phyloP scores from a whole-genome alignment of 1,140 invertebrate genomes.

The Euura saliciscinereae region DNA sequence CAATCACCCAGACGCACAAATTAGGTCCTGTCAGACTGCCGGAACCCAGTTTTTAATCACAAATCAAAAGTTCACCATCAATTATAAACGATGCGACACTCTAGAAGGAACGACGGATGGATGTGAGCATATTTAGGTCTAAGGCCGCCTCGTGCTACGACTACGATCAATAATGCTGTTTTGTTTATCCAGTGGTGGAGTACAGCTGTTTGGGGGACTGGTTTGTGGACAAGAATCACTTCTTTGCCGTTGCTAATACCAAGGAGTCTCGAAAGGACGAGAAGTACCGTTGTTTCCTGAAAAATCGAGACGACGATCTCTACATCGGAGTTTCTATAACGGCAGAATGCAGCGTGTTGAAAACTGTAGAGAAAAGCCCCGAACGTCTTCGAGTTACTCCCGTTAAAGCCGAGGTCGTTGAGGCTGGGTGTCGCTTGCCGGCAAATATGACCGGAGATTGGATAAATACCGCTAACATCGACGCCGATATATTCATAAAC shows the following conservation, averaged over 20 bases:
- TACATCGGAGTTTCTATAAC: conserved; percentile 91
- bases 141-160: background rate
- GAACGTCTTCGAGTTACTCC: conserved; percentile 87
- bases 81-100: conserved; percentile 86
- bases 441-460: conserved; percentile 93
- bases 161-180: background rate
- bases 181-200: conserved; percentile 74
- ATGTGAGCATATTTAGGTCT: conserved; percentile 56
- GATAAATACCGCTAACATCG: conserved; percentile 96
- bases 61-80: conserved; percentile 97
- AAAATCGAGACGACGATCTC: conserved; percentile 92
- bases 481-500: conserved; percentile 93
- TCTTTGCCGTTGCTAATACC: conserved; percentile 92
- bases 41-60: conserved; percentile 95
- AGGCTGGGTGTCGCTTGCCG: conserved; percentile 88
- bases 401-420: conserved; percentile 85
- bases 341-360: conserved; percentile 88
- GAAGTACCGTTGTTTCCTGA: conserved; percentile 91
- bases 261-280: conserved; percentile 94
- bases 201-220: conserved; percentile 94
- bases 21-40: conserved; percentile 93
- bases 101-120: conserved; percentile 88
- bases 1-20: conserved; percentile 83
- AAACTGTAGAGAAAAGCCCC: conserved; percentile 92
- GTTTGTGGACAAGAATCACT: conserved; percentile 95